These are phyloP conservation scores for Numenius arquata DNA, from an alignment of 2,113 vertebrate species.

Conservation along the genomic window DNA sequence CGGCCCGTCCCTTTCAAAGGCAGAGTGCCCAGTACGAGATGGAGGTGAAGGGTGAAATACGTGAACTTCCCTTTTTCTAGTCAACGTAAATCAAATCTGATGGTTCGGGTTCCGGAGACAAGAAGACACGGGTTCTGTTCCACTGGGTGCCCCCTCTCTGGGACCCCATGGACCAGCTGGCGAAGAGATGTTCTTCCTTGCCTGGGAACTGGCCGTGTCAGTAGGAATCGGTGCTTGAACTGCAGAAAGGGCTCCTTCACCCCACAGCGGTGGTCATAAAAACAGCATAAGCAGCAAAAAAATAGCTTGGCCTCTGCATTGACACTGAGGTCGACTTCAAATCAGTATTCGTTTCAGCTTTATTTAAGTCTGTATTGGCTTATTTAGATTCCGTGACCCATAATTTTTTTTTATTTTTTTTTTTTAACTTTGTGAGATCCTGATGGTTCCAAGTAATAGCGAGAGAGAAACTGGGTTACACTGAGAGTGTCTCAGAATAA, in stretches of 20 bases:
- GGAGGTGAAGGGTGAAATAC: not conserved
- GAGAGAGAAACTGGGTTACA: slow-evolving; percentile 10
- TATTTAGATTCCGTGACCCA: not conserved
- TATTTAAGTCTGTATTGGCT: slow-evolving; percentile 24
- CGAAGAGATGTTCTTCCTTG: not conserved
- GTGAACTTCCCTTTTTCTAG: not conserved
- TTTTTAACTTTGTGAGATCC: not conserved
- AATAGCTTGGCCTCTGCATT: not conserved
- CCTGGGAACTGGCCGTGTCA: not conserved
- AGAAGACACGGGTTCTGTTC: not conserved
- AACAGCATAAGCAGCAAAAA: not conserved
- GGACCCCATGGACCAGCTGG: not conserved
- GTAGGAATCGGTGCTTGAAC: not conserved
- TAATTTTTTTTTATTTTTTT: not conserved
- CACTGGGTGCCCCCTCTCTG: not conserved
- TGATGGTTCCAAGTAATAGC: not conserved
- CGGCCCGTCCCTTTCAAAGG: not conserved
- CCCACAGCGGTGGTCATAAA: not conserved
- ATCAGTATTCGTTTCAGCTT: not conserved
- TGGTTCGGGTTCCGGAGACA: not conserved
- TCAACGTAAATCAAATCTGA: not conserved
- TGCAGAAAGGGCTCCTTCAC: not conserved
- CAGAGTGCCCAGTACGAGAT: not conserved
- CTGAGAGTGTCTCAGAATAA: not conserved
- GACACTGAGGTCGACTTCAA: not conserved